Evolutionary conservation across 2,797 vertebrate genomes (phyloP).

Genomic region (Tokudaia muenninki): DNA sequence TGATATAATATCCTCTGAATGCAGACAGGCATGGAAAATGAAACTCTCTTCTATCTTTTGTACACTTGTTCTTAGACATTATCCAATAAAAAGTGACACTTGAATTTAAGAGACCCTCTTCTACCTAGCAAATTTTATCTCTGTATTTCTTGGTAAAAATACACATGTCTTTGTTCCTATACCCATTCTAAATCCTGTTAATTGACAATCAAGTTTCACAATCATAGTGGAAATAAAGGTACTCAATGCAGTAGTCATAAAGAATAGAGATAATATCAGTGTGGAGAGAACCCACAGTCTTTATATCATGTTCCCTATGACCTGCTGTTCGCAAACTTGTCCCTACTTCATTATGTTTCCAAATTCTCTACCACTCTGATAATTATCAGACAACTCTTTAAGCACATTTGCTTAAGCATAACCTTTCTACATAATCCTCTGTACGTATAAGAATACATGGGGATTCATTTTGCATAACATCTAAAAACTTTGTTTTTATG

Average conservation of each 20-base stretch:
- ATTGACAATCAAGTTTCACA: not conserved
- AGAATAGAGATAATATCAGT: not conserved
- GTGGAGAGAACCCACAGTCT: not conserved
- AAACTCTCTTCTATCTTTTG: too few relatives aligned
- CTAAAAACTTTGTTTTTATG: not conserved
- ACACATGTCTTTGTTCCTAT: not conserved
- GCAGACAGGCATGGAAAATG: too few relatives aligned
- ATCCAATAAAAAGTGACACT: too few relatives aligned
- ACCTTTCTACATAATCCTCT: not conserved
- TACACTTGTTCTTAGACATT: not conserved
- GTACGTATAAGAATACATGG: not conserved
- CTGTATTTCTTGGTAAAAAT: too few relatives aligned
- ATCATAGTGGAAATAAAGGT: not conserved
- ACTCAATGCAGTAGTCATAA: not conserved
- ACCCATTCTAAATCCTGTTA: not conserved
- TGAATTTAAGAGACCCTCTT: too few relatives aligned
- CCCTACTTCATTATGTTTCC: not conserved
- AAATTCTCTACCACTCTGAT: not conserved
- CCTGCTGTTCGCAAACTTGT: not conserved
- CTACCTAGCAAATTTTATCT: too few relatives aligned
- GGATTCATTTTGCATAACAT: not conserved
- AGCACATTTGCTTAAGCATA: not conserved
- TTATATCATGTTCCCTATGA: not conserved
- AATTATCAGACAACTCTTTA: not conserved
- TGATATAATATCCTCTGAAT: too few relatives aligned